These are phyloP conservation scores for Coryphaenoides rupestris DNA, from an alignment of 2,113 vertebrate genomes.

Conservation along the genomic window DNA sequence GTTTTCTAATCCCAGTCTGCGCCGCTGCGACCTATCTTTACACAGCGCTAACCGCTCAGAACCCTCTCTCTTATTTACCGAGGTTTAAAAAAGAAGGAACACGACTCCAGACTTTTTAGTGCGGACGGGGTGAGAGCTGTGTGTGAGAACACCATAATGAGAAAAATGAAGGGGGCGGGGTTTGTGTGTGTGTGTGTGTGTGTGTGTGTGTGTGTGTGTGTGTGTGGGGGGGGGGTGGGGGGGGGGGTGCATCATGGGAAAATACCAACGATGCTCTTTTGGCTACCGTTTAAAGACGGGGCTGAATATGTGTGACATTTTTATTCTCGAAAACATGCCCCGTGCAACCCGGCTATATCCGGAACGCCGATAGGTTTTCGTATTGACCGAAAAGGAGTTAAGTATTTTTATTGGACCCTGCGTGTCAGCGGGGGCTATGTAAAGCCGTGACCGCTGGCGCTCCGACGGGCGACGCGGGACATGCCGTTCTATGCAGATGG, in stretches of 20 bases:
- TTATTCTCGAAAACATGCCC: constrained; percentile 38
- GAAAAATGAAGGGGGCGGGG: constrained; percentile 6
- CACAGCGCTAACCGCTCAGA: constrained; percentile 58
- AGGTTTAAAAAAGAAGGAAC: constrained; percentile 55
- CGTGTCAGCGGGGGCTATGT: constrained; percentile 15
- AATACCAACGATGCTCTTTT: too few species aligned
- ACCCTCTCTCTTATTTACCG: constrained; percentile 62
- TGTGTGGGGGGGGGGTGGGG: constrained; percentile 16
- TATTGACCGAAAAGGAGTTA: constrained; percentile 49
- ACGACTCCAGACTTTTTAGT: constrained; percentile 25
- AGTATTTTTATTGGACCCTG: constrained; percentile 59
- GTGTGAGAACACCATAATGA: constrained; percentile 42
- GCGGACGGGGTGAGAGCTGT: constrained; percentile 35
- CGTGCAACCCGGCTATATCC: constrained; percentile 41
- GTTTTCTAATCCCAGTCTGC: constrained; percentile 54
- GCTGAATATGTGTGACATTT: neutral
- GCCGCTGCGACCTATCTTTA: constrained; percentile 56
- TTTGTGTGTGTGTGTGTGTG: too few species aligned
- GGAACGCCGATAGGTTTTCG: constrained; percentile 28
- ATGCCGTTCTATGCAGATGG: constrained; percentile 68
- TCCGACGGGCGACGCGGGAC: constrained; percentile 60
- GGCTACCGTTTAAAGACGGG: too few species aligned
- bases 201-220: too few species aligned
- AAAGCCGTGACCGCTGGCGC: constrained; percentile 58
- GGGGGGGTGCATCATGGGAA: constrained; percentile 42